Conservation (phyloP, 2,797 vertebrate genomes). For the Sebastes reedi region DNA sequence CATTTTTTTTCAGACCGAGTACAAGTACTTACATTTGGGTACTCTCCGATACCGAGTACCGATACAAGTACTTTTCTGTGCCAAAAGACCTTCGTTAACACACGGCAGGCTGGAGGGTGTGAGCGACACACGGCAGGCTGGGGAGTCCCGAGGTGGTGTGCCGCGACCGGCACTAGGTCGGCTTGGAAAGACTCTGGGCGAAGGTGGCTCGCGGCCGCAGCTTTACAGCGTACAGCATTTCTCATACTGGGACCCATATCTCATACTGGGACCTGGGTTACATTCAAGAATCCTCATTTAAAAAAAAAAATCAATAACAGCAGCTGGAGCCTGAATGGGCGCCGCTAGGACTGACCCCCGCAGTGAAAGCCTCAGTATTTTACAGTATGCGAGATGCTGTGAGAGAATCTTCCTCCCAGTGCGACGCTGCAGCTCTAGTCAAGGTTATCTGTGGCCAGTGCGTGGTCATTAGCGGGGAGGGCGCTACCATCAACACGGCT, state of each 20-base stretch:
- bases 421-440: not conserved
- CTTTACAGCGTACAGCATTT: too few species aligned
- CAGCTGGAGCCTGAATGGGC: not conserved
- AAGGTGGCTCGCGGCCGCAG: too few species aligned
- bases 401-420: not conserved
- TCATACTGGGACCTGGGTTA: not conserved
- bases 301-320: not conserved
- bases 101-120: too few species aligned
- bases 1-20: too few species aligned
- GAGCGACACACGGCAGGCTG: too few species aligned
- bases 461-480: not conserved
- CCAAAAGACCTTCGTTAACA: too few species aligned
- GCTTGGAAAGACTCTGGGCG: too few species aligned
- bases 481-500: not conserved
- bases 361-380: not conserved
- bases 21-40: too few species aligned
- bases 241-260: not conserved
- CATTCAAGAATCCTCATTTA: not conserved
- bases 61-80: too few species aligned
- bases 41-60: too few species aligned
- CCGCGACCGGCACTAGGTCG: too few species aligned
- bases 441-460: slow-evolving; percentile 35
- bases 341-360: not conserved
- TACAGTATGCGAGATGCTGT: not conserved
- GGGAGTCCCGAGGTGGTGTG: too few species aligned